phyloP scores from a whole-genome alignment of 1,140 invertebrate species.

The Eubasilissa regina region DNA sequence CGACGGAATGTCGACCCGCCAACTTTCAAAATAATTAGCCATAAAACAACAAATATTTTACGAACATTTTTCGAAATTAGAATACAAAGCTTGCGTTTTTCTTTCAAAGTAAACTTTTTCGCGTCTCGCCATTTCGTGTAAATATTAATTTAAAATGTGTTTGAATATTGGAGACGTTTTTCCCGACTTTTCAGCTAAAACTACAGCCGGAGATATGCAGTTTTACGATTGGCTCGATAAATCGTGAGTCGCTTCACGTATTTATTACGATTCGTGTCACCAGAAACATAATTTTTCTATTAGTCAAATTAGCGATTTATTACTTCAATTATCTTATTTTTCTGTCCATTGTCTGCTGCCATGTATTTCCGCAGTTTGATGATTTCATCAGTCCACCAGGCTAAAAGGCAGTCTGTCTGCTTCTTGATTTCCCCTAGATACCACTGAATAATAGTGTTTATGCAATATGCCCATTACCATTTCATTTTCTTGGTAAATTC shows the following conservation, averaged over 20 bases:
- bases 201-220: conserved; percentile 11
- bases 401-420: not conserved
- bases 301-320: not conserved
- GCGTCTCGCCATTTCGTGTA: not conserved
- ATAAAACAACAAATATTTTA: not conserved
- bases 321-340: not conserved
- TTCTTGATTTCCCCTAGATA: not conserved
- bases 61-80: conserved; percentile 2
- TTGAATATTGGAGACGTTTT: conserved; percentile 16
- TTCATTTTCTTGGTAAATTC: not conserved
- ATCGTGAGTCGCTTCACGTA: not conserved
- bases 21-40: conserved; percentile 4
- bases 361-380: not conserved
- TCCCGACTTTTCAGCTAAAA: conserved; percentile 12
- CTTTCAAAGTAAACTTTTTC: not conserved
- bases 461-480: not conserved
- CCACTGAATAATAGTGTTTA: not conserved
- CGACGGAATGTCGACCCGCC: not conserved
- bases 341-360: not conserved
- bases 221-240: conserved; percentile 36
- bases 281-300: not conserved
- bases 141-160: not conserved
- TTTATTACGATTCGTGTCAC: too few relatives aligned
- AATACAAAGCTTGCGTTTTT: not conserved
- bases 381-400: not conserved